These are phyloP conservation scores for Octomys mimax DNA, from an alignment of 2,797 vertebrate genomes.

Conservation along the genomic window DNA sequence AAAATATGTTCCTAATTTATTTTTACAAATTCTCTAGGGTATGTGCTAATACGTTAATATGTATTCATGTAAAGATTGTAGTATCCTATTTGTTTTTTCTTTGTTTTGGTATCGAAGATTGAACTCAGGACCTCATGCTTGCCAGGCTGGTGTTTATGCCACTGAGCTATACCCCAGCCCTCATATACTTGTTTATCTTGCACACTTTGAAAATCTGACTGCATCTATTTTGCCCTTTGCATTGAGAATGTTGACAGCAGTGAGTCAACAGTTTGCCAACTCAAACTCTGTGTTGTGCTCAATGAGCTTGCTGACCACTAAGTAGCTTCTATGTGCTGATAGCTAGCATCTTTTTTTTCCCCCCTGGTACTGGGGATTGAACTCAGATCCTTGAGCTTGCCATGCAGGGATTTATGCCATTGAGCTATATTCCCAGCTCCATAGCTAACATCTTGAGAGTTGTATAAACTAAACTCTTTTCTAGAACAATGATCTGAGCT, in stretches of 20 bases:
- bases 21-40: neutral
- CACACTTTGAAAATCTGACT: neutral
- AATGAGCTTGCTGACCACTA: neutral
- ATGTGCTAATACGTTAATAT: neutral
- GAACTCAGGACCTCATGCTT: no score
- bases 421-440: no score
- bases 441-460: neutral
- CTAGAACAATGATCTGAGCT: neutral
- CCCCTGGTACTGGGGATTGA: no score
- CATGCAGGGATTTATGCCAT: no score
- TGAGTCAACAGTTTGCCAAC: neutral
- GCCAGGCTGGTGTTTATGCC: no score
- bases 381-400: no score
- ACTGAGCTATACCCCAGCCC: no score
- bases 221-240: neutral
- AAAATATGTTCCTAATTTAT: neutral
- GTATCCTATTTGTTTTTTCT: no score
- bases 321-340: neutral
- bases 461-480: neutral
- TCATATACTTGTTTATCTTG: neutral
- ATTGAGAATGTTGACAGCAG: neutral
- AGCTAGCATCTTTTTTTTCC: neutral
- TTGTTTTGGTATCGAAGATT: no score
- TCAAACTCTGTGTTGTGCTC: neutral
- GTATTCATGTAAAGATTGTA: slow-evolving; percentile 2